Conservation (phyloP, 2,113 vertebrate genomes). For the Coptodon bakossiorum region DNA sequence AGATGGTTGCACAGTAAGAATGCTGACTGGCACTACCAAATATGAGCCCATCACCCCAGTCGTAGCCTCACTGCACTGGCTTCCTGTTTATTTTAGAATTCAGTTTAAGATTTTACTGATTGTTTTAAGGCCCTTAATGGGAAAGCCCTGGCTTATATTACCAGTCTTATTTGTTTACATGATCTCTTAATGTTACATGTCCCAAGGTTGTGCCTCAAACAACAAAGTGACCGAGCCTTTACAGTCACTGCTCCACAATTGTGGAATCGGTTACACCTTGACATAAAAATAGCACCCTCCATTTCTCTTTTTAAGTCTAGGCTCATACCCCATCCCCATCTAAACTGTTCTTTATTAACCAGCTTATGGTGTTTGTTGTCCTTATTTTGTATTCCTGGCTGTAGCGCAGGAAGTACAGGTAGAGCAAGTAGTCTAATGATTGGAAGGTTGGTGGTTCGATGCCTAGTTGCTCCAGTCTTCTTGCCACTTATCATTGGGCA, state of each 20-base stretch:
- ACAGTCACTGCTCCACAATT: neutral
- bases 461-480: neutral
- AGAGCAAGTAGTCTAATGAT: neutral
- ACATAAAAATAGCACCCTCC: neutral
- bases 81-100: neutral
- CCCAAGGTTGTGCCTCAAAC: fast-evolving
- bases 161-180: neutral
- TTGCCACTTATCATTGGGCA: neutral
- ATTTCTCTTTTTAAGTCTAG: neutral
- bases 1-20: neutral
- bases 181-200: neutral
- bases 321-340: neutral
- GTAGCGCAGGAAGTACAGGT: fast-evolving
- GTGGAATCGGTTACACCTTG: neutral
- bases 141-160: neutral
- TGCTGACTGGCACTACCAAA: neutral
- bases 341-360: neutral
- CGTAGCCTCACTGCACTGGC: fast-evolving
- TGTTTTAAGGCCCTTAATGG: neutral
- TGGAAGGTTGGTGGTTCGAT: neutral
- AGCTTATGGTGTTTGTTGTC: fast-evolving
- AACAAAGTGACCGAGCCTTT: neutral
- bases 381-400: neutral
- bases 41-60: fast-evolving
- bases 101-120: neutral